These are phyloP conservation scores for Ditylenchus dipsaci DNA, from an alignment of 1,140 invertebrate genomes.

Conservation along the genomic window DNA sequence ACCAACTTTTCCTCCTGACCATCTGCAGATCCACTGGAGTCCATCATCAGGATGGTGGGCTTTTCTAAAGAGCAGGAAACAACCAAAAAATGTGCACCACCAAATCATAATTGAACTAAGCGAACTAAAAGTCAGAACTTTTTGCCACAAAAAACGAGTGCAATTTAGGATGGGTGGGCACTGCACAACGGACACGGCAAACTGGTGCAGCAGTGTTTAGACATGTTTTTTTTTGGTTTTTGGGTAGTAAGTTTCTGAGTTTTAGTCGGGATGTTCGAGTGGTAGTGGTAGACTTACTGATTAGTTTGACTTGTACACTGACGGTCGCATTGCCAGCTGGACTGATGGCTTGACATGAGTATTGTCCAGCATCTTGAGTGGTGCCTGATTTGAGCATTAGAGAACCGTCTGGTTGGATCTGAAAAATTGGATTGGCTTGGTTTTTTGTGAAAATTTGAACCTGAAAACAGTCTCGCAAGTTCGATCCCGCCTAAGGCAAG, in stretches of 20 bases:
- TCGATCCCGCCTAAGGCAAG: too few relatives aligned
- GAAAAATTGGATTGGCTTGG: not conserved
- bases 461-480: not conserved
- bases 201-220: not conserved
- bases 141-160: too few relatives aligned
- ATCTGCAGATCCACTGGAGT: conserved; percentile 11
- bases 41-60: conserved; percentile 25
- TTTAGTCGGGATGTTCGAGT: too few relatives aligned
- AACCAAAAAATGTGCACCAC: conserved; percentile 2
- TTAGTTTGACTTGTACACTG: conserved; percentile 58
- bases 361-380: conserved; percentile 59
- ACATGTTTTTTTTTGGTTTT: too few relatives aligned
- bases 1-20: conserved; percentile 13
- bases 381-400: conserved; percentile 43
- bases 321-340: conserved; percentile 61
- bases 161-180: too few relatives aligned
- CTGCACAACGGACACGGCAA: conserved; percentile 18
- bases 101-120: too few relatives aligned
- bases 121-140: too few relatives aligned
- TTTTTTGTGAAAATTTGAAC: not conserved
- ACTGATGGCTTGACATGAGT: conserved; percentile 60
- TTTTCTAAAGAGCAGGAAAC: conserved; percentile 31
- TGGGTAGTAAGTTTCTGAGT: too few relatives aligned
- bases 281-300: conserved; percentile 55
- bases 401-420: conserved; percentile 49